These are phyloP conservation scores for Temnothorax rugatulus DNA, from an alignment of 2,888 invertebrate species.

Conservation along the genomic window DNA sequence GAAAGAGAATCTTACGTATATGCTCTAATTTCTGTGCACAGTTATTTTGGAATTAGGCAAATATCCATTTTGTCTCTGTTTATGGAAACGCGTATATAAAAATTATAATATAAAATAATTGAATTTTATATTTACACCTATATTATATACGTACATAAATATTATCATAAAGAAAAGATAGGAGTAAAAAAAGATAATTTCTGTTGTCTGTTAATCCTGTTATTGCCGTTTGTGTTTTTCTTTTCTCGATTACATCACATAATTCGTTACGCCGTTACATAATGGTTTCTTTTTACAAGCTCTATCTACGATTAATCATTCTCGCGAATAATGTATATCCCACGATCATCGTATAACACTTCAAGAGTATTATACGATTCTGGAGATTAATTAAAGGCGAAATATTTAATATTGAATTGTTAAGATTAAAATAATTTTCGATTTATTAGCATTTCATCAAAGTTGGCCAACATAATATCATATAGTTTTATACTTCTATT, in stretches of 20 bases:
- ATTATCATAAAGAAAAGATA: not conserved
- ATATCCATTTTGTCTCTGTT: not conserved
- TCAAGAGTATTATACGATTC: not conserved
- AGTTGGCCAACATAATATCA: not conserved
- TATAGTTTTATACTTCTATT: not conserved
- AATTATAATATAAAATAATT: not conserved
- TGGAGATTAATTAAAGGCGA: not conserved
- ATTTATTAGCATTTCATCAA: not conserved
- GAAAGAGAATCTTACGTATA: slow-evolving; percentile 8
- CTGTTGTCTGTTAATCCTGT: not conserved
- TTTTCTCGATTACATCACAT: slow-evolving; percentile 8
- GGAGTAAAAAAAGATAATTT: not conserved
- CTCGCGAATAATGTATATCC: not conserved
- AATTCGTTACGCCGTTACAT: slow-evolving; percentile 12
- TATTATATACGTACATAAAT: not conserved
- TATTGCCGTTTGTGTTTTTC: not conserved
- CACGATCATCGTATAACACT: not conserved
- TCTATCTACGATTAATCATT: slow-evolving; percentile 27
- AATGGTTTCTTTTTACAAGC: not conserved
- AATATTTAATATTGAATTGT: not conserved
- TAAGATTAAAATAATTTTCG: not conserved
- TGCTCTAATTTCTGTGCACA: not conserved
- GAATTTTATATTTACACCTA: not conserved
- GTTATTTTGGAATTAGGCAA: not conserved
- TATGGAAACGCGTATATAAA: not conserved